A percentile compares a stretch with the other conserved stretches of the same genome.
Conservation (phyloP, 2,888 invertebrate genomes). For the Meloe dianella region DNA sequence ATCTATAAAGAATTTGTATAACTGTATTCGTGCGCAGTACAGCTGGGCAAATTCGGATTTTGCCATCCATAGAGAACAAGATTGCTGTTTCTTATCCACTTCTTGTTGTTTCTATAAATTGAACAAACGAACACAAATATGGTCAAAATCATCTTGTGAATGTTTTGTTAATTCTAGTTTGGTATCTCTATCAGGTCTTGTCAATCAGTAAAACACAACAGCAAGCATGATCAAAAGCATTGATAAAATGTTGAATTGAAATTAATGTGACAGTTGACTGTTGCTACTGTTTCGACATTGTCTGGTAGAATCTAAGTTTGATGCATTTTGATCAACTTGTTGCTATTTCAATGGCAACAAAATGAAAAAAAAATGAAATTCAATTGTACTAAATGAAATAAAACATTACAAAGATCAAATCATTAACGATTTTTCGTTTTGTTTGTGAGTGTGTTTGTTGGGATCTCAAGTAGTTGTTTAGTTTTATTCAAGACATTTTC, state of each 20-base stretch:
- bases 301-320: constrained; percentile 9
- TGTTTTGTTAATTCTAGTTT: constrained; percentile 1
- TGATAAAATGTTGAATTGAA: constrained; percentile 35
- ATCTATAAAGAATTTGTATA: no score
- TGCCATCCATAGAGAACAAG: no score
- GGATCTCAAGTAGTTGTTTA: not conserved
- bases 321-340: not conserved
- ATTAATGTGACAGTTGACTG: constrained; percentile 40
- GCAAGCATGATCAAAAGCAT: constrained; percentile 29
- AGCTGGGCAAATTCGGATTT: no score
- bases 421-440: not conserved
- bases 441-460: not conserved
- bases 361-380: not conserved
- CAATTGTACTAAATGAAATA: not conserved
- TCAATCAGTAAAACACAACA: constrained; percentile 31
- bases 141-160: constrained; percentile 5
- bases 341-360: not conserved
- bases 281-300: constrained; percentile 41
- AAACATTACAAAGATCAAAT: constrained; percentile 2
- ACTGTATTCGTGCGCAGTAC: no score
- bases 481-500: not conserved
- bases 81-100: not conserved
- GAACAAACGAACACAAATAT: not conserved
- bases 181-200: constrained; percentile 33
- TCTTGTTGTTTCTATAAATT: not conserved